Percentiles rank a stretch among this genome's conserved stretches.
These are phyloP conservation scores for Amphipyra berbera DNA, from an alignment of 2,888 invertebrate species.

Conservation along the genomic window DNA sequence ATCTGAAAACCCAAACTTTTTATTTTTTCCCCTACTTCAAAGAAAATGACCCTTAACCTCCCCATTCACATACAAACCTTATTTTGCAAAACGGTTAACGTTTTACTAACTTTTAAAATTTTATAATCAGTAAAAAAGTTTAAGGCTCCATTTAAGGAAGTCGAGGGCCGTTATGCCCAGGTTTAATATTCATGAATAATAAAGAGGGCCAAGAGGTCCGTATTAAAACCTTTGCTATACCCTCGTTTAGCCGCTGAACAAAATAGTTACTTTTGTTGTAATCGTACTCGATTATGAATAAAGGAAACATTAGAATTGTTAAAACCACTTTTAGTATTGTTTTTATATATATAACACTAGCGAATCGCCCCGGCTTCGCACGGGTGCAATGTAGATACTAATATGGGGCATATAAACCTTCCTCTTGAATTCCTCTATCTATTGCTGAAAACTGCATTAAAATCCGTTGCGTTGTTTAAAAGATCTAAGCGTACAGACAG, in stretches of 20 bases:
- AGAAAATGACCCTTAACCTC: conserved; percentile 7
- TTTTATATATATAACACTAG: too few relatives aligned
- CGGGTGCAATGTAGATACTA: too few relatives aligned
- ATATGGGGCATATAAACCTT: too few relatives aligned
- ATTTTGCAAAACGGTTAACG: conserved; percentile 52
- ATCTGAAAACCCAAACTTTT: neutral
- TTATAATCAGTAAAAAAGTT: conserved; percentile 66
- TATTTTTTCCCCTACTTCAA: conserved; percentile 4
- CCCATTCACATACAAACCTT: conserved; percentile 38
- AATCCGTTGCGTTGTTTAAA: too few relatives aligned
- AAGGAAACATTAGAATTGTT: neutral
- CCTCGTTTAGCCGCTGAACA: conserved; percentile 13
- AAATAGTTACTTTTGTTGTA: conserved; percentile 15
- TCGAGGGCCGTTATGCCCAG: conserved; percentile 52
- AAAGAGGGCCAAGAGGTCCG: conserved; percentile 60
- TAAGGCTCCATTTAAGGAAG: conserved; percentile 57
- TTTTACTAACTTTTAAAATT: conserved; percentile 57
- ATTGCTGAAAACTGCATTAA: too few relatives aligned
- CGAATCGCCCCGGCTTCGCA: too few relatives aligned
- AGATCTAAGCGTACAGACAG: too few relatives aligned
- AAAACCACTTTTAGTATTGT: too few relatives aligned
- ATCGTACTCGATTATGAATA: conserved; percentile 5
- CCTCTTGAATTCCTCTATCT: too few relatives aligned
- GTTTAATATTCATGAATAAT: conserved; percentile 72
- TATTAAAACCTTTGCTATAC: conserved; percentile 54